Evolutionary conservation across 2,888 invertebrate genomes (phyloP).

Genomic region (Habroteleia sp.): DNA sequence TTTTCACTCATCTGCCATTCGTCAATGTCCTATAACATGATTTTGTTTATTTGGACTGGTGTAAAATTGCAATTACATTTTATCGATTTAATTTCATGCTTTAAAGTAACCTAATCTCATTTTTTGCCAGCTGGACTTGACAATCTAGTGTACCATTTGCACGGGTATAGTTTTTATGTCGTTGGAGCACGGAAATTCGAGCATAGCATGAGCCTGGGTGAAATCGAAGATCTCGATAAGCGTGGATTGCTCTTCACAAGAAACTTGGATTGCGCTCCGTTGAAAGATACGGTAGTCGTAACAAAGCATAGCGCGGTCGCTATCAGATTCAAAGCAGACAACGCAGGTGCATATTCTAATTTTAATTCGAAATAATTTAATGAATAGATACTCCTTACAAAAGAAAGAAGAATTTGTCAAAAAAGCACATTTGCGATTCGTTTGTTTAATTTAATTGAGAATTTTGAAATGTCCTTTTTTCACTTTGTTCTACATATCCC

Average conservation of each 20-base stretch:
- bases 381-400: no score
- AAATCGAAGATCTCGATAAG: conserved; percentile 84
- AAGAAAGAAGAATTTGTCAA: no score
- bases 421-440: no score
- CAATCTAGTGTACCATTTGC: conserved; percentile 88
- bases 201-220: conserved; percentile 82
- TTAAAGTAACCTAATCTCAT: not conserved
- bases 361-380: not conserved
- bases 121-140: conserved; percentile 83
- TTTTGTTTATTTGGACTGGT: not conserved
- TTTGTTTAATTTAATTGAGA: no score
- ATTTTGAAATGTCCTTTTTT: no score
- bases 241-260: conserved; percentile 83
- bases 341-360: conserved; percentile 83
- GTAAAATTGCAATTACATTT: not conserved
- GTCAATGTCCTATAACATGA: no score
- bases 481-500: no score
- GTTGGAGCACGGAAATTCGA: conserved; percentile 84
- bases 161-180: conserved; percentile 88
- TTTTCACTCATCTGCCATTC: no score
- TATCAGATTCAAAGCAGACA: conserved; percentile 87
- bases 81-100: not conserved
- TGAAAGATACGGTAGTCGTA: conserved; percentile 88
- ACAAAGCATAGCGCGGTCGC: conserved; percentile 87
- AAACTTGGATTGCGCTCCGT: conserved; percentile 84